A percentile compares a stretch with the other conserved stretches of the same genome.
Conservation (phyloP, 2,888 invertebrate species). For the Therioaphis trifolii region DNA sequence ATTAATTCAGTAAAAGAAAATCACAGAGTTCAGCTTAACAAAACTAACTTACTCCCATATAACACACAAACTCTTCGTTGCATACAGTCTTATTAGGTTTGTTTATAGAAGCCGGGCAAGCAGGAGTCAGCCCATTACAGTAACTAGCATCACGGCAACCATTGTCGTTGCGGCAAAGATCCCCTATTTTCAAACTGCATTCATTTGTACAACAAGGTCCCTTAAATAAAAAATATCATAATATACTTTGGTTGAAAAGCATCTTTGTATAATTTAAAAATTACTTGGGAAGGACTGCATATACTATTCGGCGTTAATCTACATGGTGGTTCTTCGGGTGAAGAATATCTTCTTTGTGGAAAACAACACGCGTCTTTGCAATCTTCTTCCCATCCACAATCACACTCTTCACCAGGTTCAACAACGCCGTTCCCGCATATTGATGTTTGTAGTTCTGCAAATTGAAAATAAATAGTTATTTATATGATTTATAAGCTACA, state of each 20-base stretch:
- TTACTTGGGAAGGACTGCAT: constrained; percentile 85
- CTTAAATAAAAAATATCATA: constrained; percentile 69
- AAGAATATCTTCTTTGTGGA: constrained; percentile 85
- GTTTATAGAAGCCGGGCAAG: constrained; percentile 91
- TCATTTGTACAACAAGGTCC: constrained; percentile 95
- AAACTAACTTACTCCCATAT: constrained; percentile 83
- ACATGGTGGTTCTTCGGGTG: constrained; percentile 84
- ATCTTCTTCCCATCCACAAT: constrained; percentile 98
- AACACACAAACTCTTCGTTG: constrained; percentile 96
- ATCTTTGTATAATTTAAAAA: constrained; percentile 49
- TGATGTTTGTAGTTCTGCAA: constrained; percentile 68
- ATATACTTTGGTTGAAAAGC: background rate
- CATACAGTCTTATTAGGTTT: constrained; percentile 95
- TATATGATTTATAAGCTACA: background rate
- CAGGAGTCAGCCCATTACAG: constrained; percentile 89
- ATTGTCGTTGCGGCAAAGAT: constrained; percentile 91
- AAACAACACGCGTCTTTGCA: constrained; percentile 94
- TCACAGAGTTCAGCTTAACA: background rate
- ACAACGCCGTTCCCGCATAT: constrained; percentile 99
- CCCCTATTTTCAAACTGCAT: constrained; percentile 85
- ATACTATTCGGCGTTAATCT: constrained; percentile 82
- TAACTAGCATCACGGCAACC: constrained; percentile 93
- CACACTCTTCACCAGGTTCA: constrained; percentile 96
- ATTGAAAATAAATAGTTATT: background rate
- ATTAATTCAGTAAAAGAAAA: background rate